Evolutionary conservation across 2,797 vertebrate genomes (phyloP), one percentile per base, ranked within the genome.

Genomic region (Pipistrellus pipistrellus): DNA sequence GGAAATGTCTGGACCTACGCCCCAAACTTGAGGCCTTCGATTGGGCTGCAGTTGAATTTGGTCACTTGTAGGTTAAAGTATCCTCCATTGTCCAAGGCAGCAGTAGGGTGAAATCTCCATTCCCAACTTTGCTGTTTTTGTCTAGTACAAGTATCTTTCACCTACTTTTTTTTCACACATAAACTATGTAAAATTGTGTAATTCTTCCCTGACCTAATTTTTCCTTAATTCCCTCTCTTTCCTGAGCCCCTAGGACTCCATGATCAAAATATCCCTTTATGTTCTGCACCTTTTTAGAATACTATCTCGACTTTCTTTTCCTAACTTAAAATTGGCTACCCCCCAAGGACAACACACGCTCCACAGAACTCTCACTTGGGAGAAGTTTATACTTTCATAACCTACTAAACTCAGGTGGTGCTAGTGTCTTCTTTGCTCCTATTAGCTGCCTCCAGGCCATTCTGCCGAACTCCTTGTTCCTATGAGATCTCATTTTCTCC

Each of bases 221-320:
- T 93, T 66, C 44, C 69, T 75, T 46, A 38, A 46, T 69, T 64
- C 9, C 11, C 32, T 92, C 32, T 32, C 92, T 96, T 72, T 46
- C n/a, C 77, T 69, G 38, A 96, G 73, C 2, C 8, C 14, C 0
- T 32, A 8, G 10, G 46, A 32, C 10, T 72, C 25, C 27, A 30
- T 62, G 44, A 78, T 78, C 35, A 83, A 96, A 78, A 59, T 76
- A 59, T 59, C 82, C 38, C 46, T 85, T 91, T 89, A 57, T 48
- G 20, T 91, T 83, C 59, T 21, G 12, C 30, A 62, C 12, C 9
- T 82, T 88, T 66, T 85, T 23, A 73, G 23, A 73, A 69, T 81
- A 82, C 86, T 83, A 77, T 75, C 30, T 72, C 51, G 14, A 20
- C 18, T 68, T 93, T 73, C 41, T 91, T 88, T 85, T 53, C 20